phyloP scores from a whole-genome alignment of 2,113 vertebrate genomes.

The Anhinga rufa region DNA sequence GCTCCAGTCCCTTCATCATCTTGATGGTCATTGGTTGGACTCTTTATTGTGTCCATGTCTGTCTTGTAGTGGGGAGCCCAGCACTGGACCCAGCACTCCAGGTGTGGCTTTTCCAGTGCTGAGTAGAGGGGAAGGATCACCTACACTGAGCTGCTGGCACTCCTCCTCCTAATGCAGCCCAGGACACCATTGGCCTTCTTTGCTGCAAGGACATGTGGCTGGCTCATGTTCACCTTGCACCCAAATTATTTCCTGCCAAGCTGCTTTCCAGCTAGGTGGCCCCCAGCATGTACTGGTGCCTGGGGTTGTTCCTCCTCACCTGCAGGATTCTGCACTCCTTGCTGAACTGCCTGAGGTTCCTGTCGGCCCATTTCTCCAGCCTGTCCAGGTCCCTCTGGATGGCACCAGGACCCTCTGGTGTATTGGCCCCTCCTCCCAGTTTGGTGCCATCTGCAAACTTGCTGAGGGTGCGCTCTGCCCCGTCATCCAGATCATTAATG shows the following conservation, averaged over 20 bases:
- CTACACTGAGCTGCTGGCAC: neutral
- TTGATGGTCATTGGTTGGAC: neutral
- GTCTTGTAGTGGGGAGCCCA: neutral
- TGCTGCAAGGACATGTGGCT: neutral
- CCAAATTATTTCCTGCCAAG: neutral
- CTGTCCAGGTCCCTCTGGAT: neutral
- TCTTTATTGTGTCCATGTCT: neutral
- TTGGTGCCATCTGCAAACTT: neutral
- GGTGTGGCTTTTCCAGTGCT: neutral
- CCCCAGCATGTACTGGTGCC: neutral
- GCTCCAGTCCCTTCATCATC: neutral
- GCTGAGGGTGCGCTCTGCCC: neutral
- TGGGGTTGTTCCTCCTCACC: neutral
- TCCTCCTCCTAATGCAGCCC: neutral
- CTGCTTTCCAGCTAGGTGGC: neutral
- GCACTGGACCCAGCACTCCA: neutral
- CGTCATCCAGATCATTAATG: neutral
- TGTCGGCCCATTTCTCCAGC: neutral
- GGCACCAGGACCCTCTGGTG: accelerated
- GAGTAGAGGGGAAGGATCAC: neutral
- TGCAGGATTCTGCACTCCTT: neutral
- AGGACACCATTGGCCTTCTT: neutral
- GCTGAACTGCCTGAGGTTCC: neutral
- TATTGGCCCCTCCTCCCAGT: neutral
- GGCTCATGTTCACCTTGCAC: neutral